Conservation (phyloP, 2,113 vertebrate genomes). For the Centrocercus urophasianus region DNA sequence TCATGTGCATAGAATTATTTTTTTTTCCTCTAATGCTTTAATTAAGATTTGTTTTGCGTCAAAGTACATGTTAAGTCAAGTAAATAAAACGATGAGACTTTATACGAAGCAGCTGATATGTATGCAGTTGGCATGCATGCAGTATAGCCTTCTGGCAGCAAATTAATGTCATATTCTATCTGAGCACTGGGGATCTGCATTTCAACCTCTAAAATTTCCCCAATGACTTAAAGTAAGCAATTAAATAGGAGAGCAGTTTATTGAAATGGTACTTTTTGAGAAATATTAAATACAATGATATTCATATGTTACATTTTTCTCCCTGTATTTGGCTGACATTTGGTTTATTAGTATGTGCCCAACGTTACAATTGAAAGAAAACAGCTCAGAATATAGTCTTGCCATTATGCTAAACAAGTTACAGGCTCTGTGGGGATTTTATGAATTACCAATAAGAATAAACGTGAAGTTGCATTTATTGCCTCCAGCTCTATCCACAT, state of each 20-base stretch:
- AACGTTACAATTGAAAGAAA: slow-evolving; percentile 89
- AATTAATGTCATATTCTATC: slow-evolving; percentile 81
- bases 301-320: slow-evolving; percentile 81
- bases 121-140: slow-evolving; percentile 71
- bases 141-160: slow-evolving; percentile 71
- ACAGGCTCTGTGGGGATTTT: slow-evolving; percentile 86
- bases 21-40: slow-evolving; percentile 50
- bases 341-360: slow-evolving; percentile 92
- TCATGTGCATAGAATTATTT: slow-evolving; percentile 17
- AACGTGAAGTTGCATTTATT: slow-evolving; percentile 95
- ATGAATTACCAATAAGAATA: slow-evolving; percentile 90
- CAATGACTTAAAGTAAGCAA: slow-evolving; percentile 83
- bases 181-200: slow-evolving; percentile 77
- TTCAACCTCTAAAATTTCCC: slow-evolving; percentile 84
- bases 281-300: slow-evolving; percentile 83
- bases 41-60: slow-evolving; percentile 67
- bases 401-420: slow-evolving; percentile 91
- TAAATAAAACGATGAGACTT: slow-evolving; percentile 64
- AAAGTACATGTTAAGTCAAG: slow-evolving; percentile 69
- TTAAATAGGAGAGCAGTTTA: slow-evolving; percentile 83
- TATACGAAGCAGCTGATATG: slow-evolving; percentile 66
- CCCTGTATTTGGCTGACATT: slow-evolving; percentile 85
- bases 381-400: slow-evolving; percentile 89
- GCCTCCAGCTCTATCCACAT: slow-evolving; percentile 74
- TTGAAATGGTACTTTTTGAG: slow-evolving; percentile 80